Conservation (phyloP, 2,888 invertebrate species). For the Lobophora halterata region DNA sequence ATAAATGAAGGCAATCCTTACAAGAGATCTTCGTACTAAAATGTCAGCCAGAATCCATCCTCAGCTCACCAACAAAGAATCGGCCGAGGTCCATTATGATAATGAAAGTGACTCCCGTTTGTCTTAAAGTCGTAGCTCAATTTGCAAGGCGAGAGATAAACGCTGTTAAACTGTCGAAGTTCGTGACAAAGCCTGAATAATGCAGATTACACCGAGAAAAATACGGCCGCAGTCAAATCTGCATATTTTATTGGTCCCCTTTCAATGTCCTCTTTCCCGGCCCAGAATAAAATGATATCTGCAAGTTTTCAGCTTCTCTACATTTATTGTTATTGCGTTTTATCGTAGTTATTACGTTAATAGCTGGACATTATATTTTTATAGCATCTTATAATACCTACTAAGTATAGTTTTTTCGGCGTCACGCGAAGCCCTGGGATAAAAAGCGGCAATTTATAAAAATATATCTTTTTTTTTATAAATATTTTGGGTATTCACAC, state of each 20-base stretch:
- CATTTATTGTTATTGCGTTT: conserved; percentile 20
- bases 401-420: too few species aligned
- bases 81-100: conserved; percentile 77
- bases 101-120: conserved; percentile 80
- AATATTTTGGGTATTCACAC: too few species aligned
- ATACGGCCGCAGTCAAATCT: conserved; percentile 79
- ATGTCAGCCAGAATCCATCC: conserved; percentile 61
- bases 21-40: conserved; percentile 45
- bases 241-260: conserved; percentile 79
- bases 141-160: conserved; percentile 81
- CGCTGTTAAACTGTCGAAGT: conserved; percentile 81
- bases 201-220: conserved; percentile 80
- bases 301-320: conserved; percentile 34
- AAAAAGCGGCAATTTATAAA: too few species aligned
- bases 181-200: conserved; percentile 81
- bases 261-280: conserved; percentile 61
- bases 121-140: conserved; percentile 81
- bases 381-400: too few species aligned
- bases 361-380: too few species aligned
- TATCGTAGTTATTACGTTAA: conserved; percentile 15
- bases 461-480: too few species aligned
- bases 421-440: too few species aligned
- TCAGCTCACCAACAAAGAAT: conserved; percentile 73
- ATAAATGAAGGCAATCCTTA: conserved; percentile 32
- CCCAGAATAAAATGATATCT: conserved; percentile 51